These are phyloP conservation scores for Amazona vittata DNA, from an alignment of 2,113 vertebrate genomes.

Conservation along the genomic window DNA sequence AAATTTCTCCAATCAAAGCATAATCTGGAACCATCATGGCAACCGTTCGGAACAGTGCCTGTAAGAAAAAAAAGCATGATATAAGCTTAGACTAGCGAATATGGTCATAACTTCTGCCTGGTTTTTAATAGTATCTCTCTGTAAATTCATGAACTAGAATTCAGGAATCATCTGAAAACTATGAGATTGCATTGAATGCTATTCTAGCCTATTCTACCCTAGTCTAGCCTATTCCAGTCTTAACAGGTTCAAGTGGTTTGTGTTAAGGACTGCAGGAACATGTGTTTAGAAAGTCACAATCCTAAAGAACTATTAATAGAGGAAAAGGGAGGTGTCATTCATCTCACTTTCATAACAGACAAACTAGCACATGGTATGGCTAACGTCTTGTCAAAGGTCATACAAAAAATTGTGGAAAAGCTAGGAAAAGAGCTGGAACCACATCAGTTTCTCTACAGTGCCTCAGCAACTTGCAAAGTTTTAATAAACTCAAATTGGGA, in stretches of 20 bases:
- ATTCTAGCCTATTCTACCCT: background rate
- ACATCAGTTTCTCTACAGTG: background rate
- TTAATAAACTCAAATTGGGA: background rate
- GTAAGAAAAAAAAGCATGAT: background rate
- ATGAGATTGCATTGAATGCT: background rate
- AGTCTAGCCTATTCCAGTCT: background rate
- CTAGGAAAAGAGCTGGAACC: background rate
- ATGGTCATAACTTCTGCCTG: background rate
- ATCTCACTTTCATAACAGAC: background rate
- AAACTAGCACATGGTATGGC: background rate
- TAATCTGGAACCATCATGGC: constrained; percentile 98
- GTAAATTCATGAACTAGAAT: background rate
- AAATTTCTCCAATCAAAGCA: constrained; percentile 92
- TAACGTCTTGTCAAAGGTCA: background rate
- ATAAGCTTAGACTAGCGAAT: background rate
- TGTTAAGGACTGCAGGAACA: background rate
- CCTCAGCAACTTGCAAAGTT: background rate
- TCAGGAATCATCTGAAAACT: background rate
- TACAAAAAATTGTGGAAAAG: background rate
- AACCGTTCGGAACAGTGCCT: constrained; percentile 92
- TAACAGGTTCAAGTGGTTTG: background rate
- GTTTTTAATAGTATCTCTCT: background rate
- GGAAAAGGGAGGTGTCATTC: background rate
- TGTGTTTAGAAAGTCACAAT: background rate
- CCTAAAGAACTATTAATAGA: background rate